Percentiles rank a stretch among this genome's conserved stretches.
Conservation (phyloP, 2,797 vertebrate genomes). For the Phaenicophaeus curvirostris region DNA sequence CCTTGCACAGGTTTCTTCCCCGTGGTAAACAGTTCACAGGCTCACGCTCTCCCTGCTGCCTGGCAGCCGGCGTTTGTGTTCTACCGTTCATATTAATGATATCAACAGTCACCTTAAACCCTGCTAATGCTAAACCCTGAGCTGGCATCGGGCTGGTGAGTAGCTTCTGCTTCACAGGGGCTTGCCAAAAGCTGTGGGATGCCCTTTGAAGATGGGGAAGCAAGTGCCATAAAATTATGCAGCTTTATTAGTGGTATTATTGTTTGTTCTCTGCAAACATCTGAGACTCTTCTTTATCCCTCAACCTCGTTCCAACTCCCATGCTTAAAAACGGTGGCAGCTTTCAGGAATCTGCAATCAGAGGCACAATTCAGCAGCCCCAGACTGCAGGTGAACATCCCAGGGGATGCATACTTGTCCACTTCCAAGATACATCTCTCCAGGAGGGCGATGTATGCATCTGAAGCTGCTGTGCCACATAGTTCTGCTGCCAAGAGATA, state of each 20-base stretch:
- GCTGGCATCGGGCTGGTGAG: neutral
- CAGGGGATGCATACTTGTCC: neutral
- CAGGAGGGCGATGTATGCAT: neutral
- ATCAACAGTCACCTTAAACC: constrained; percentile 16
- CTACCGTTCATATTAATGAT: neutral
- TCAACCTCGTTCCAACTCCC: rapidly evolving
- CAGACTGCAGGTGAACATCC: neutral
- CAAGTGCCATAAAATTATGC: constrained; percentile 24
- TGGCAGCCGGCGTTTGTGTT: neutral
- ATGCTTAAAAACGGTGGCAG: rapidly evolving
- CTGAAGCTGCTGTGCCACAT: rapidly evolving
- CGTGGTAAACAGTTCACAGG: neutral
- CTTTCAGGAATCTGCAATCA: neutral
- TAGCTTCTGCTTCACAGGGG: neutral
- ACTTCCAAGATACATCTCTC: neutral
- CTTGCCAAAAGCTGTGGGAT: constrained; percentile 59
- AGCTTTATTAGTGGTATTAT: constrained; percentile 13
- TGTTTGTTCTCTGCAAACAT: constrained; percentile 10
- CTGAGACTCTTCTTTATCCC: constrained; percentile 17
- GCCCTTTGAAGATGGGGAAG: constrained; percentile 47
- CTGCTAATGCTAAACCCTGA: neutral
- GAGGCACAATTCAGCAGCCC: neutral
- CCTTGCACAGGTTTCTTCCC: neutral
- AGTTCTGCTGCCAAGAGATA: neutral
- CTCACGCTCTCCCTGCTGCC: neutral